Evolutionary conservation across 2,113 vertebrate genomes (phyloP).

Genomic region (human (Homo sapiens)): GRCh38 chr4:182537501-182538000

Average conservation of each 20-base stretch:
- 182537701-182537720: neutral
- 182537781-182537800: neutral
- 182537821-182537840: rapidly evolving
- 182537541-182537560: neutral
- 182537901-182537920: neutral
- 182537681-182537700: neutral
- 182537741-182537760: neutral
- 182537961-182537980: neutral
- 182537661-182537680: neutral
- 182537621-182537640: neutral
- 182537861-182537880: neutral
- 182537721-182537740: neutral
- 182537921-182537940: rapidly evolving
- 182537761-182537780: rapidly evolving
- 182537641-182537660: neutral
- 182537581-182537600: rapidly evolving
- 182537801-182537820: neutral
- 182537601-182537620: neutral
- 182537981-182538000: neutral
- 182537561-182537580: neutral
- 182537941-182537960: neutral
- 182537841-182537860: neutral
- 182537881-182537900: neutral
- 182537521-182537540: neutral
- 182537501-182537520: neutral